phyloP scores from a whole-genome alignment of 2,888 invertebrate genomes.

The Drosophila birchii region DNA sequence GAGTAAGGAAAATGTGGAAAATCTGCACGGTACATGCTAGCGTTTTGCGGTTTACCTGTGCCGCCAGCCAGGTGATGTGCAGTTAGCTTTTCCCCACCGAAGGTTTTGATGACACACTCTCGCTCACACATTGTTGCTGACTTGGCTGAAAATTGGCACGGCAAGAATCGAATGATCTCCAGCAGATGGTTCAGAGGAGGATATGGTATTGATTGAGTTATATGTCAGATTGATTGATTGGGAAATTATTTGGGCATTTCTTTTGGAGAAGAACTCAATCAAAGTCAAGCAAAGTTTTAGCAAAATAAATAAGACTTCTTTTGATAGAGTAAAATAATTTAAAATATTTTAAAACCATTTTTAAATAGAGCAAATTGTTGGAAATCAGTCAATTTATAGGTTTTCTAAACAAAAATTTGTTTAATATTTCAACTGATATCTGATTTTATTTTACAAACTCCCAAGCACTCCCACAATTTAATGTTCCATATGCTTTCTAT shows the following conservation, averaged over 20 bases:
- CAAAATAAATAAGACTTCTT: background rate
- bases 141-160: conserved; percentile 1
- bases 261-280: background rate
- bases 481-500: no score
- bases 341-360: background rate
- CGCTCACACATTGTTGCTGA: conserved; percentile 16
- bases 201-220: conserved; percentile 8
- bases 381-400: background rate
- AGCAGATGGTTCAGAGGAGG: background rate
- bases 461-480: background rate
- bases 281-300: background rate
- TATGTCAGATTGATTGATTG: conserved; percentile 12
- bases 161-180: conserved; percentile 10
- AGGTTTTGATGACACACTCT: conserved; percentile 39
- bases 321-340: no score
- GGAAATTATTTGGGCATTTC: background rate
- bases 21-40: conserved; percentile 25
- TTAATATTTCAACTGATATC: background rate
- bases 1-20: conserved; percentile 24
- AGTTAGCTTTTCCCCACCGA: conserved; percentile 51
- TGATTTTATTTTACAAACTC: no score
- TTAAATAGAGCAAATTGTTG: background rate
- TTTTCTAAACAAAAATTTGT: background rate
- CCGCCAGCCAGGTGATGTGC: conserved; percentile 64
- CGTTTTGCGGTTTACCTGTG: conserved; percentile 59